These are phyloP conservation scores for Sebastes taczanowskii DNA, from an alignment of 2,797 vertebrate genomes.

Conservation along the genomic window DNA sequence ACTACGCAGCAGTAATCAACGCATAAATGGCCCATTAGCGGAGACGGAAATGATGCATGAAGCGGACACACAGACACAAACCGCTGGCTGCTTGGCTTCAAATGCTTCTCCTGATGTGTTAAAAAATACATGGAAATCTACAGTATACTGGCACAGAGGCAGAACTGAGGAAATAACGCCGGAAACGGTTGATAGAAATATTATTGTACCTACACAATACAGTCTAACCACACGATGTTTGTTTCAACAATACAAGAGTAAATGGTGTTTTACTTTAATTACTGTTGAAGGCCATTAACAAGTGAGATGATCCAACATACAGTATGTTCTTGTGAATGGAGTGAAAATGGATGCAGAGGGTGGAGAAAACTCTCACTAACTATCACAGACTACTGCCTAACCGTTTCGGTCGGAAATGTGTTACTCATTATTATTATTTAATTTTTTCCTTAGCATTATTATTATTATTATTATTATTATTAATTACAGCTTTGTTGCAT, in stretches of 20 bases:
- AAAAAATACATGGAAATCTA: not conserved
- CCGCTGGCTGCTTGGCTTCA: conserved; percentile 5
- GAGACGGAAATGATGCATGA: conserved; percentile 11
- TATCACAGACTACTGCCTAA: not conserved
- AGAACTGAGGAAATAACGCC: not conserved
- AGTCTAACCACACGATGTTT: not conserved
- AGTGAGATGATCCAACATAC: not conserved
- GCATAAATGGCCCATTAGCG: conserved; percentile 16
- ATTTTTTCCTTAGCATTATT: too few species aligned
- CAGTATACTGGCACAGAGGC: not conserved
- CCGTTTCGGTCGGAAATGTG: not conserved
- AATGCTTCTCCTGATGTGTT: not conserved
- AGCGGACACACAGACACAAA: conserved; percentile 5
- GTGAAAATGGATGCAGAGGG: not conserved
- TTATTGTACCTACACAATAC: not conserved
- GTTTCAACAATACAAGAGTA: not conserved
- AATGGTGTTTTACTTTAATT: not conserved
- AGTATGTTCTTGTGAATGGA: not conserved
- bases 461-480: too few species aligned
- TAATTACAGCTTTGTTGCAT: too few species aligned
- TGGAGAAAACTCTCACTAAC: not conserved
- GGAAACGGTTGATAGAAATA: not conserved
- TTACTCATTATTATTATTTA: too few species aligned
- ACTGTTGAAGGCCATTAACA: not conserved
- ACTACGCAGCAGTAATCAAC: conserved; percentile 9